A percentile compares a stretch with the other conserved stretches of the same genome.
These are phyloP conservation scores for Musca vetustissima DNA, from an alignment of 1,140 invertebrate species.

Conservation along the genomic window DNA sequence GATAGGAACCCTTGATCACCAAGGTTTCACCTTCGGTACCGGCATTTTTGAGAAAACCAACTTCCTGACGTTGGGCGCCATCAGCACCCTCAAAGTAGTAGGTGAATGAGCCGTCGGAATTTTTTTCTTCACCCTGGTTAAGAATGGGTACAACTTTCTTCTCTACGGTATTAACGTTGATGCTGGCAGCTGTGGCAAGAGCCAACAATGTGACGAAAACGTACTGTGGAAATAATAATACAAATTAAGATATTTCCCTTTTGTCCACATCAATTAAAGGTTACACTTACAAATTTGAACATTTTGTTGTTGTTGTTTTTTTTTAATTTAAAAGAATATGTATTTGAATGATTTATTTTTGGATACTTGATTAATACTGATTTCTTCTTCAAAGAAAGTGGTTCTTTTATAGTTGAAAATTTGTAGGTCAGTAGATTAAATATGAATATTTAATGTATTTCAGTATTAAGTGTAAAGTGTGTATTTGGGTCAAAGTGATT, in stretches of 20 bases:
- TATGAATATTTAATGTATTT: slow-evolving; percentile 9
- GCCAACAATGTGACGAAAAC: neutral
- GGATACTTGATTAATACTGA: neutral
- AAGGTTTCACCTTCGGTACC: slow-evolving; percentile 48
- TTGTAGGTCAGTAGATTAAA: neutral
- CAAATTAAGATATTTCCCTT: neutral
- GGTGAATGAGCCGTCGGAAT: slow-evolving; percentile 42
- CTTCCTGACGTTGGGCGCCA: slow-evolving; percentile 38
- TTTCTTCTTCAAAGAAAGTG: neutral
- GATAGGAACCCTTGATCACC: slow-evolving; percentile 58
- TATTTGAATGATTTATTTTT: neutral
- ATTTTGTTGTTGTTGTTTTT: slow-evolving; percentile 30
- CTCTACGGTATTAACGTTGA: neutral
- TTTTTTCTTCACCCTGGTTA: slow-evolving; percentile 37
- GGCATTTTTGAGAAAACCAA: slow-evolving; percentile 32
- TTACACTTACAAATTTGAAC: slow-evolving; percentile 47
- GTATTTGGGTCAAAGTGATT: slow-evolving; percentile 5
- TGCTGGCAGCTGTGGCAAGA: neutral
- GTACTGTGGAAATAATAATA: neutral
- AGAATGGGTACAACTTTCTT: slow-evolving; percentile 39
- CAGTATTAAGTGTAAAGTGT: too few species aligned
- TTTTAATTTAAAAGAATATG: too few species aligned
- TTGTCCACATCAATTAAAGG: neutral
- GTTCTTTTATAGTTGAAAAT: slow-evolving; percentile 10
- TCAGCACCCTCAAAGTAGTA: slow-evolving; percentile 47